These are phyloP conservation scores for Girardinichthys multiradiatus DNA, from an alignment of 2,113 vertebrate genomes.

Conservation along the genomic window DNA sequence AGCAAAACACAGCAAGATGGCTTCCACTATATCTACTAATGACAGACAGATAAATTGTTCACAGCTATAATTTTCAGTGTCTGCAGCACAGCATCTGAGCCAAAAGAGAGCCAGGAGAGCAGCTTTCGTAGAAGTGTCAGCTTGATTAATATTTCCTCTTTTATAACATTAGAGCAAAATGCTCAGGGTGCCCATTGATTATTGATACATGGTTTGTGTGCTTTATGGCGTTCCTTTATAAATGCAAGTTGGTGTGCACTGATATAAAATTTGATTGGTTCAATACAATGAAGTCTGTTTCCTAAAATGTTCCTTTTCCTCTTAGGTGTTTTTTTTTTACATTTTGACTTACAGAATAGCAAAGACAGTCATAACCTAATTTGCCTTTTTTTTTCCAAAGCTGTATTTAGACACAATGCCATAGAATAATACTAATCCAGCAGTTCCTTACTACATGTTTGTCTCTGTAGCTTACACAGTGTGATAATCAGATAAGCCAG, in stretches of 20 bases:
- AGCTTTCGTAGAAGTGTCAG: conserved; percentile 35
- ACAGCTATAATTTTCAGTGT: conserved; percentile 45
- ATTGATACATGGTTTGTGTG: conserved; percentile 25
- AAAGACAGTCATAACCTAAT: neutral
- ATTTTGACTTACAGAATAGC: neutral
- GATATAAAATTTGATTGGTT: neutral
- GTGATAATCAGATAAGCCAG: too few species aligned
- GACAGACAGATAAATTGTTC: conserved; percentile 50
- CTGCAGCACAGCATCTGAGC: conserved; percentile 27
- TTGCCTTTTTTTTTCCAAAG: too few species aligned
- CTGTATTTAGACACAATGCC: too few species aligned
- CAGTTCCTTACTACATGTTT: too few species aligned
- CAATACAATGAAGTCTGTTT: neutral
- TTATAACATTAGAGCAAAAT: conserved; percentile 27
- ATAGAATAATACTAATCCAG: too few species aligned
- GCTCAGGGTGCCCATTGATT: conserved; percentile 33
- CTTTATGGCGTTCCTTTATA: conserved; percentile 18
- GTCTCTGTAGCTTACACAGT: too few species aligned
- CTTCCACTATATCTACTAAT: conserved; percentile 36
- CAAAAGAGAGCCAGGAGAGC: conserved; percentile 45
- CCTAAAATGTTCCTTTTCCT: neutral
- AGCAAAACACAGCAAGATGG: conserved; percentile 44
- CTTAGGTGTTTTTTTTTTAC: too few species aligned
- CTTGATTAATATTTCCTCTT: conserved; percentile 56
- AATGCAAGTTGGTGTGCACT: conserved; percentile 10